These are phyloP conservation scores for Nebria ingens DNA, from an alignment of 1,140 invertebrate genomes.

Conservation along the genomic window DNA sequence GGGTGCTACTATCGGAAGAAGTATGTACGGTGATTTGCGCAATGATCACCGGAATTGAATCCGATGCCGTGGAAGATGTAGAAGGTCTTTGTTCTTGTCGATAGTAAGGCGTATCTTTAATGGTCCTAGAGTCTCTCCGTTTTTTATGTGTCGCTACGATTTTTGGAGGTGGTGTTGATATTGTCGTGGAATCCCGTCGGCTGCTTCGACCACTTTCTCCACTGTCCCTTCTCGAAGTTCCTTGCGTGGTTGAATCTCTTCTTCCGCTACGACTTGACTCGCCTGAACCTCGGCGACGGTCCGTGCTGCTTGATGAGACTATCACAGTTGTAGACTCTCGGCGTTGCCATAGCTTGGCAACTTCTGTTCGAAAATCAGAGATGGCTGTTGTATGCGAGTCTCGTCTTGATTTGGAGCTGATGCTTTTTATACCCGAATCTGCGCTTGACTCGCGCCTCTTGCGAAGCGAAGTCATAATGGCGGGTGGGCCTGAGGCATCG, in stretches of 20 bases:
- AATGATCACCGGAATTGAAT: constrained; percentile 41
- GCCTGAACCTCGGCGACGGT: constrained; percentile 41
- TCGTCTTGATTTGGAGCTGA: constrained; percentile 54
- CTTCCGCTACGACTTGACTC: constrained; percentile 33
- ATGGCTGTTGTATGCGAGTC: constrained; percentile 54
- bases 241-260: constrained; percentile 30
- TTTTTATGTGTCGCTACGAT: constrained; percentile 42
- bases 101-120: constrained; percentile 31
- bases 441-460: constrained; percentile 68
- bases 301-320: constrained; percentile 32
- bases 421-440: constrained; percentile 69
- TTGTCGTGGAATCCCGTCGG: constrained; percentile 51
- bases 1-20: constrained; percentile 41
- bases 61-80: constrained; percentile 63
- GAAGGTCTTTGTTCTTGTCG: constrained; percentile 61
- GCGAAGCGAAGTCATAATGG: constrained; percentile 33
- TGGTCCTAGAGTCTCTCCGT: constrained; percentile 47
- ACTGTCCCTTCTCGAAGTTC: constrained; percentile 46
- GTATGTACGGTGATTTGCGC: constrained; percentile 15
- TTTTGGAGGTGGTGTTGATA: constrained; percentile 43
- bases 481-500: constrained; percentile 38
- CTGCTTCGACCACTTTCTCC: constrained; percentile 49
- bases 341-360: constrained; percentile 57
- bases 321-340: constrained; percentile 42
- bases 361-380: constrained; percentile 57